Conservation (phyloP, 2,113 vertebrate genomes). For the Onychostruthus taczanowskii region DNA sequence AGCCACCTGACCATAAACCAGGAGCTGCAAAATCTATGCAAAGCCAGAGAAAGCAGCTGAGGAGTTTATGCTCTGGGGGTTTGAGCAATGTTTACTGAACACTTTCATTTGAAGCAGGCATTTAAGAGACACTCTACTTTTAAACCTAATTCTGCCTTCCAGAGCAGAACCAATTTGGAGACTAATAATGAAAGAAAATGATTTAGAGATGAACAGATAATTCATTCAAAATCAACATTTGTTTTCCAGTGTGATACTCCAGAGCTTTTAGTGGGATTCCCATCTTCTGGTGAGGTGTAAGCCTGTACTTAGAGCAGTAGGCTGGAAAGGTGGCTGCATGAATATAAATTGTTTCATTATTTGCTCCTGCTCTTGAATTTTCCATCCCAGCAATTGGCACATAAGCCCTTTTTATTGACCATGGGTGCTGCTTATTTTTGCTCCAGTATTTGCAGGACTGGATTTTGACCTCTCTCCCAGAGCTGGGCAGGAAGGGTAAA, state of each 20-base stretch:
- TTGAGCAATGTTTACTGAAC: constrained; percentile 36
- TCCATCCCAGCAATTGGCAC: constrained; percentile 42
- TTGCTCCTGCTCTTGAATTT: constrained; percentile 54
- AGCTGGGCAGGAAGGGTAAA: not conserved
- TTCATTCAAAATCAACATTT: constrained; percentile 59
- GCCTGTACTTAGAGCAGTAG: constrained; percentile 1
- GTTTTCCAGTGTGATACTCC: constrained; percentile 40
- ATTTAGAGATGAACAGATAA: constrained; percentile 53
- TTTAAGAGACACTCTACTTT: constrained; percentile 40
- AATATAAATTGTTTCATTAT: constrained; percentile 63
- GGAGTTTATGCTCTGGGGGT: constrained; percentile 14
- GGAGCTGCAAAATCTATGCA: constrained; percentile 26
- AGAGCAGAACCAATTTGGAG: constrained; percentile 58
- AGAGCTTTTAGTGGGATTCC: constrained; percentile 36
- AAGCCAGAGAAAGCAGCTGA: constrained; percentile 3
- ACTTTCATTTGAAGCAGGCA: constrained; percentile 23
- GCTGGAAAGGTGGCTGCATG: constrained; percentile 34
- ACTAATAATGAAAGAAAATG: constrained; percentile 59
- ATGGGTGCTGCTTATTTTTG: constrained; percentile 22
- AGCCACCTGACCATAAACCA: constrained; percentile 8
- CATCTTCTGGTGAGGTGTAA: not conserved
- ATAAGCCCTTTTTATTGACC: constrained; percentile 43
- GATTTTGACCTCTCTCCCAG: not conserved
- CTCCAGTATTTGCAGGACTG: not conserved
- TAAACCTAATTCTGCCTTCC: constrained; percentile 36